phyloP scores from a whole-genome alignment of 2,888 invertebrate genomes.

The Lasius fuliginosus region DNA sequence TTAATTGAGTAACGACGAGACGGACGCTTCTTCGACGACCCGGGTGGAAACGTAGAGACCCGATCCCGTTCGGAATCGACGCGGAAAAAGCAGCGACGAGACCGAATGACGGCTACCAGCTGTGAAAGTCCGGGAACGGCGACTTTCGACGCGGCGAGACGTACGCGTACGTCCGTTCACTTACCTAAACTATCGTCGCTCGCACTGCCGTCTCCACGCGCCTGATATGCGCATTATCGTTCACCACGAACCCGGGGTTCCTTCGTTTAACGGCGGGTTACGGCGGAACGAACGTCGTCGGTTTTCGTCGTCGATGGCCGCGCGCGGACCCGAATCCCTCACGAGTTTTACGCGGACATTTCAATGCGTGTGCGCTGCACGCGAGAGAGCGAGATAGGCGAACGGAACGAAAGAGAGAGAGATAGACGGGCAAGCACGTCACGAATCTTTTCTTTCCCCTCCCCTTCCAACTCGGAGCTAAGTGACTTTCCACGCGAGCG shows the following conservation, averaged over 20 bases:
- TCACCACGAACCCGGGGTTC: slow-evolving; percentile 42
- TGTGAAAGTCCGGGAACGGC: slow-evolving; percentile 70
- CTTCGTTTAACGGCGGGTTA: background rate
- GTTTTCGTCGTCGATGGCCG: slow-evolving; percentile 32
- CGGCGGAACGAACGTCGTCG: slow-evolving; percentile 39
- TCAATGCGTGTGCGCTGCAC: slow-evolving; percentile 53
- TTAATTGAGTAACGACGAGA: slow-evolving; percentile 5
- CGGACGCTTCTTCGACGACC: background rate
- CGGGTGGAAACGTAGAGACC: background rate
- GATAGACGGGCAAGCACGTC: slow-evolving; percentile 81
- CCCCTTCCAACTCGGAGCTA: slow-evolving; percentile 57
- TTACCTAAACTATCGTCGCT: slow-evolving; percentile 79
- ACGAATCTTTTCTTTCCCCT: slow-evolving; percentile 75
- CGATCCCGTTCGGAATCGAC: background rate
- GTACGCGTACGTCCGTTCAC: slow-evolving; percentile 67
- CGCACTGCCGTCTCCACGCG: slow-evolving; percentile 72
- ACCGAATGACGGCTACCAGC: slow-evolving; percentile 73
- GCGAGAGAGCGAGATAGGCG: slow-evolving; percentile 36
- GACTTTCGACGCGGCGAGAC: background rate
- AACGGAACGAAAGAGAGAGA: slow-evolving; percentile 74
- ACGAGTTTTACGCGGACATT: slow-evolving; percentile 74
- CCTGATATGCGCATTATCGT: slow-evolving; percentile 77
- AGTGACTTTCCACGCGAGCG: slow-evolving; percentile 73
- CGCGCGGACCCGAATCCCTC: slow-evolving; percentile 49
- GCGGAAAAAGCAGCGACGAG: background rate